Percentiles rank a stretch among this genome's conserved stretches.
Evolutionary conservation across 2,888 invertebrate species (phyloP).

Genomic region (Caenorhabditis virilis): DNA sequence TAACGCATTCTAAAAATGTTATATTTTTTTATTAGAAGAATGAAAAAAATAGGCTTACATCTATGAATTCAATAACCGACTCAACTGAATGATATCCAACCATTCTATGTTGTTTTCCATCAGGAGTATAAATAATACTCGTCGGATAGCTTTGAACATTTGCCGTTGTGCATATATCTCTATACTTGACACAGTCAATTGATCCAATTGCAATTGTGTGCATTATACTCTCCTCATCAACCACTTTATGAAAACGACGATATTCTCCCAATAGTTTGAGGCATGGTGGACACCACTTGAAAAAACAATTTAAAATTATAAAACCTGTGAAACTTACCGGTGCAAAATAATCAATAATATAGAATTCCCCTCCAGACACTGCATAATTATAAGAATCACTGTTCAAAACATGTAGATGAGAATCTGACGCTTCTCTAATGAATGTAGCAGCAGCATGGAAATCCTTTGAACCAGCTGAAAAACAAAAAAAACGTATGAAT

Average conservation of each 20-base stretch:
- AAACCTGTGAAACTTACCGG: conserved; percentile 71
- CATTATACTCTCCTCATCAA: conserved; percentile 56
- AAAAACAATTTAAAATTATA: background rate
- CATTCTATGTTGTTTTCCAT: conserved; percentile 46
- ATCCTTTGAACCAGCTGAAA: conserved; percentile 70
- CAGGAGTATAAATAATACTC: conserved; percentile 74
- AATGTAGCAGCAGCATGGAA: conserved; percentile 73
- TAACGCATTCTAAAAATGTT: conserved; percentile 54
- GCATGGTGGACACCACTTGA: conserved; percentile 80
- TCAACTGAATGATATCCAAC: conserved; percentile 75
- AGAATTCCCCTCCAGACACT: conserved; percentile 69
- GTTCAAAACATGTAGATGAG: conserved; percentile 70
- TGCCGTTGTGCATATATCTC: conserved; percentile 54
- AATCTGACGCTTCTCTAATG: conserved; percentile 74
- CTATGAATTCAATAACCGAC: conserved; percentile 76
- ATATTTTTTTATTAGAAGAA: background rate
- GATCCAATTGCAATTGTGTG: conserved; percentile 52
- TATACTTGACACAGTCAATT: conserved; percentile 60
- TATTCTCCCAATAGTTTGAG: conserved; percentile 77
- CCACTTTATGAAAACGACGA: conserved; percentile 74
- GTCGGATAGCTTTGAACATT: conserved; percentile 76
- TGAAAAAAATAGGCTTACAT: conserved; percentile 68
- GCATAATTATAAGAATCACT: conserved; percentile 67
- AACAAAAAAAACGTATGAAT: too few relatives aligned
- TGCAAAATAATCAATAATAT: conserved; percentile 81